These are phyloP conservation scores for Belonocnema kinseyi DNA, from an alignment of 1,140 invertebrate genomes.

Conservation along the genomic window DNA sequence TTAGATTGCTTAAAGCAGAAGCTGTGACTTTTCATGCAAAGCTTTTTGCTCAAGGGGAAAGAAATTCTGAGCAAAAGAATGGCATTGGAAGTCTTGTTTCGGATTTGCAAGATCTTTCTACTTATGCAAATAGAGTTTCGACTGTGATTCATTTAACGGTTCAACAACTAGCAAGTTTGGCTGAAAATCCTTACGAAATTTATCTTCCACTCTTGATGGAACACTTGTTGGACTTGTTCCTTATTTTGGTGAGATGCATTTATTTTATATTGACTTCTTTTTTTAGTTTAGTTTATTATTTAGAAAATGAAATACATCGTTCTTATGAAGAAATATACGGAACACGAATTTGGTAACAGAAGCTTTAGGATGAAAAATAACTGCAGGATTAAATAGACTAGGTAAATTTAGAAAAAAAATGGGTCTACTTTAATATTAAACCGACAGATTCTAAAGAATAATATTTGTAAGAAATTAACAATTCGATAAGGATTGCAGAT, in stretches of 20 bases:
- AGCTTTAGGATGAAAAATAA: no score
- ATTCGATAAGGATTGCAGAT: no score
- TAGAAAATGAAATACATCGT: no score
- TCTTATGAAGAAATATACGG: no score
- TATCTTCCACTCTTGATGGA: conserved; percentile 75
- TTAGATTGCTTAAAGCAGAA: conserved; percentile 82
- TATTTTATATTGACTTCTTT: no score
- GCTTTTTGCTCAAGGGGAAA: conserved; percentile 81
- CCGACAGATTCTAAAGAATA: no score
- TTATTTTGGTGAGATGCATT: conserved; percentile 73
- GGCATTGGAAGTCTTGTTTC: conserved; percentile 60
- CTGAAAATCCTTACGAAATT: conserved; percentile 58
- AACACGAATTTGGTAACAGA: no score
- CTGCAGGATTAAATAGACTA: no score
- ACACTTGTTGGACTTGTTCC: conserved; percentile 81
- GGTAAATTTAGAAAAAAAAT: no score
- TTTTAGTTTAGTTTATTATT: no score
- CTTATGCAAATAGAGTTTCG: conserved; percentile 73
- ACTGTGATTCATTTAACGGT: conserved; percentile 63
- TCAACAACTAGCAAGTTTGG: conserved; percentile 66
- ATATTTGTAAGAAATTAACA: no score
- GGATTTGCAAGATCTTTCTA: conserved; percentile 70
- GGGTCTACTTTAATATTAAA: no score
- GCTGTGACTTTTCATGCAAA: conserved; percentile 80
- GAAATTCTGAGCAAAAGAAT: conserved; percentile 60